Conservation (phyloP, 2,113 vertebrate species). For the human (Homo sapiens) region DNA sequence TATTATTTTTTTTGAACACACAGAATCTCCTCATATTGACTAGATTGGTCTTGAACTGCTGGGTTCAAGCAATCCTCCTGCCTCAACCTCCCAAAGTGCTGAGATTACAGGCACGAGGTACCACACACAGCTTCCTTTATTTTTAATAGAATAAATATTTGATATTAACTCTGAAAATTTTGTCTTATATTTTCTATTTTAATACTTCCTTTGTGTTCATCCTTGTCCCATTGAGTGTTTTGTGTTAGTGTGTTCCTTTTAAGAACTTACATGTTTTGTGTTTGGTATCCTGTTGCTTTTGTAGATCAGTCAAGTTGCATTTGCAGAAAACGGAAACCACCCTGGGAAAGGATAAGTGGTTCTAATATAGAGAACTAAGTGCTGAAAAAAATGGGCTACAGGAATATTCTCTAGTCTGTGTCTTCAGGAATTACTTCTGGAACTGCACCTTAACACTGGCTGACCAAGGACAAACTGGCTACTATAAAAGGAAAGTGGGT, state of each 20-base stretch:
- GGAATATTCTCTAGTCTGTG: not conserved
- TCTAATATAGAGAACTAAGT: not conserved
- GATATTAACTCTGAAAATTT: not conserved
- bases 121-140: not conserved
- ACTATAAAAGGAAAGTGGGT: too few species aligned
- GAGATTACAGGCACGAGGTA: too few species aligned
- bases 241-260: not conserved
- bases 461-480: not conserved
- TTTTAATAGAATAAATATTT: not conserved
- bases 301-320: too few species aligned
- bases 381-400: not conserved
- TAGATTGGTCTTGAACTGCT: too few species aligned
- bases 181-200: not conserved
- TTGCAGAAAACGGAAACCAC: not conserved
- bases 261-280: not conserved
- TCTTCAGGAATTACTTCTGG: not conserved
- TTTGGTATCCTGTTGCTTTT: not conserved
- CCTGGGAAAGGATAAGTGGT: not conserved
- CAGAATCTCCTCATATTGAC: too few species aligned
- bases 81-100: too few species aligned
- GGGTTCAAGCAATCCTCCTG: too few species aligned
- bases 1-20: too few species aligned
- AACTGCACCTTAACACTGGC: too few species aligned
- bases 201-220: not conserved
- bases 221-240: not conserved